A percentile compares a stretch with the other conserved stretches of the same genome.
phyloP scores from a whole-genome alignment of 2,797 vertebrate genomes.

The Orientallactaga sibirica region DNA sequence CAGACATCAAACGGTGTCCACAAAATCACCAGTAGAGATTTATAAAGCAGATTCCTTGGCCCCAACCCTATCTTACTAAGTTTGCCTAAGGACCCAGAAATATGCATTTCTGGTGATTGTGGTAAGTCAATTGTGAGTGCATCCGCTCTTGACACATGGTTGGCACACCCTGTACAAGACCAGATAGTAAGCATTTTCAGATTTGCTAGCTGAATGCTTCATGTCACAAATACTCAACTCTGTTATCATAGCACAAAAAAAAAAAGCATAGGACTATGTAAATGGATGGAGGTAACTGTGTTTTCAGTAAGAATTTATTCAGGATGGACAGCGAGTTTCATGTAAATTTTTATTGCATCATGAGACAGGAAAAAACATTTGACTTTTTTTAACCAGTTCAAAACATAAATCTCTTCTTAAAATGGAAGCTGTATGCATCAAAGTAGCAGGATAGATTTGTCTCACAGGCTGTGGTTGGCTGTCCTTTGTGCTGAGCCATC shows the following conservation, averaged over 20 bases:
- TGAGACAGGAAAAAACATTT: neutral
- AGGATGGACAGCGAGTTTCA: neutral
- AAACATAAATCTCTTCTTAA: neutral
- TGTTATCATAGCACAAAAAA: neutral
- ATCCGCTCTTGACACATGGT: neutral
- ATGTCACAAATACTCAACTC: neutral
- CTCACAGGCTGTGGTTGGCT: neutral
- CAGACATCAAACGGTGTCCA: neutral
- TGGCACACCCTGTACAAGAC: neutral
- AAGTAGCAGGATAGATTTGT: neutral
- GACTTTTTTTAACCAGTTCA: neutral
- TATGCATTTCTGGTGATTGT: neutral
- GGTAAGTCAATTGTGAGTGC: neutral
- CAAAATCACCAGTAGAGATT: neutral
- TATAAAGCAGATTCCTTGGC: neutral
- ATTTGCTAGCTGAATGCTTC: neutral
- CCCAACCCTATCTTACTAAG: neutral
- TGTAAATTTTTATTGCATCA: neutral
- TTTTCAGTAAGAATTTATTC: neutral
- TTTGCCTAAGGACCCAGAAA: neutral
- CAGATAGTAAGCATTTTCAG: neutral
- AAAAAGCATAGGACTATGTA: neutral
- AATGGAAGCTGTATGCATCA: rapidly evolving
- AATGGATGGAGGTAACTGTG: neutral
- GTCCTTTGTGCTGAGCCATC: neutral